phyloP scores from a whole-genome alignment of 1,140 invertebrate species.

The Whitmania pigra region DNA sequence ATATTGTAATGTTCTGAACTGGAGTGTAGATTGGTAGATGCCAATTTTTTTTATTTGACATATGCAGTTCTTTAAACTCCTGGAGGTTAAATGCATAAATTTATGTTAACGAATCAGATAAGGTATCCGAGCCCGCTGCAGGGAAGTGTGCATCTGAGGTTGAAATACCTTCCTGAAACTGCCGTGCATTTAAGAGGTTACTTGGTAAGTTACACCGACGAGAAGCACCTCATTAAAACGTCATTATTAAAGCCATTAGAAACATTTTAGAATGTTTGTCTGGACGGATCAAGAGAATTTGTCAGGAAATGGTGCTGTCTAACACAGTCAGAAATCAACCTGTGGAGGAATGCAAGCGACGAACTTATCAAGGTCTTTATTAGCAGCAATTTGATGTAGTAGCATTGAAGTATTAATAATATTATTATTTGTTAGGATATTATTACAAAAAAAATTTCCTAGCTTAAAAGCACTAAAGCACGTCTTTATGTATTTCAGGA shows the following conservation, averaged over 20 bases:
- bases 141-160: background rate
- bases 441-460: too few species aligned
- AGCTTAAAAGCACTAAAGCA: background rate
- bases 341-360: constrained; percentile 3
- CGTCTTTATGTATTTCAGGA: background rate
- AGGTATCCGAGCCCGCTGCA: background rate
- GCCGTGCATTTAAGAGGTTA: background rate
- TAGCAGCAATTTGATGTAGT: background rate
- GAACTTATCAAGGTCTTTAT: constrained; percentile 4
- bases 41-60: background rate
- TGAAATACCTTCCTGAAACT: background rate
- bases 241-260: too few species aligned
- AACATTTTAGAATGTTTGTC: background rate
- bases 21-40: background rate
- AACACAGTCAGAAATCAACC: background rate
- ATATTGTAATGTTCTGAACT: background rate
- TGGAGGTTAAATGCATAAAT: background rate
- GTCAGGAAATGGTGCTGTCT: constrained; percentile 1
- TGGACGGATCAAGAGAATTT: background rate
- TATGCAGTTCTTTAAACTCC: background rate
- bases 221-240: too few species aligned
- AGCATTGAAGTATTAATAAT: background rate
- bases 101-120: background rate
- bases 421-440: too few species aligned
- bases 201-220: background rate